Base-by-base conservation (phyloP, 2,888 invertebrate species). In the Pyrrhia umbra region DNA sequence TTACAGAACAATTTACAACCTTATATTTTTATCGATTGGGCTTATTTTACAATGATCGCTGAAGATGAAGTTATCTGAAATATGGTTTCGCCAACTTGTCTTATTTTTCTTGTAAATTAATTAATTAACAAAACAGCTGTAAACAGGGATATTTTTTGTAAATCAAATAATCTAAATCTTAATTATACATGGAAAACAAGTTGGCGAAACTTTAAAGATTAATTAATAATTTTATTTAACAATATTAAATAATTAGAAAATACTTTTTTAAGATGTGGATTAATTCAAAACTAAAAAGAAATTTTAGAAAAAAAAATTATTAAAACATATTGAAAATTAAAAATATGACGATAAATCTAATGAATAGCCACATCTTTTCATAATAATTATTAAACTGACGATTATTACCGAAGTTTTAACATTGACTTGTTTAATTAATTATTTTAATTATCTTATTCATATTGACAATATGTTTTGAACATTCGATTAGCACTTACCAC, bases 381-480 rank as follows among this genome's bases (percentile, higher is more conserved):
- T 69, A 56, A 55, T 76, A 40, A 69, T 75, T 75, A 75, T 77
- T 77, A 76, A 74, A 78, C 75, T 75, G 78, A 78, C 80, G 79
- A 77, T 81, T 78, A 80, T 78, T 82, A 79, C 77, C 75, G 80
- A 87, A 83, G 76, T 78, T 86, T 89, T 86, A 87, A 89, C 88
- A 91, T 90, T 87, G 87, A 89, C 86, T 80, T 75, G 72, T 83
- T 86, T 86, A 82, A 84, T 87, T 82, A 80, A 81, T 81, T 83
- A 79, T 63, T 81, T 81, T 80, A 85, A 86, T 85, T 82, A 85
- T 79, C 81, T 87, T 83, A 82, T 82, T 82, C 61, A 84, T 90
- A 93, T 94, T 92, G 93, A 94, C 94, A 90, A 84, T 89, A 90
- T 88, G 87, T 88, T 94, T 93, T 93, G 92, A 92, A 94, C 92